Conservation (phyloP, 2,113 vertebrate species). For the Corapipo altera region DNA sequence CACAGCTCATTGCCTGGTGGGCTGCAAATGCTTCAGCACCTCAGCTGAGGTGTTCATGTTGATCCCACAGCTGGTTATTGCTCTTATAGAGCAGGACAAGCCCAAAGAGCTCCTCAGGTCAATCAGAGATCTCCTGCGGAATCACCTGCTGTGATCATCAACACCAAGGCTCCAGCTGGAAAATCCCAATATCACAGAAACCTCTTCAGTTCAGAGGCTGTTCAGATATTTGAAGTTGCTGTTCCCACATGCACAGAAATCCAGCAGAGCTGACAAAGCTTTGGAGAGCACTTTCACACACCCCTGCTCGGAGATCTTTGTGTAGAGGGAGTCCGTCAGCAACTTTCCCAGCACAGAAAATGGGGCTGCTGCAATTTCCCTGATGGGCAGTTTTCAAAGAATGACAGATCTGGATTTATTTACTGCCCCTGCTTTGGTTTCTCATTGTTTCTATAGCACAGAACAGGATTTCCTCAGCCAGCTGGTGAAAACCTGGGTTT, state of each 20-base stretch:
- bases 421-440: neutral
- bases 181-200: neutral
- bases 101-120: neutral
- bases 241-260: neutral
- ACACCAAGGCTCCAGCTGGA: neutral
- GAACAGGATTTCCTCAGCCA: neutral
- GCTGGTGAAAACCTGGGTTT: neutral
- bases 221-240: neutral
- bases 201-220: neutral
- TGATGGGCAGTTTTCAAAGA: neutral
- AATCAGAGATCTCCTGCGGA: neutral
- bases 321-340: neutral
- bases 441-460: neutral
- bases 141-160: neutral
- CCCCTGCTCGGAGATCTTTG: neutral
- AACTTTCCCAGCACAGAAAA: neutral
- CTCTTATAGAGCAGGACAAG: neutral
- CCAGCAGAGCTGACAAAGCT: neutral
- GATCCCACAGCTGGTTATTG: neutral
- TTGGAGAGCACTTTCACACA: neutral
- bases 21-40: neutral
- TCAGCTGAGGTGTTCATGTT: neutral
- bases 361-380: neutral
- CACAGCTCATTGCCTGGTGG: neutral
- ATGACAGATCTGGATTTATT: neutral